These are phyloP conservation scores for Eupithecia tripunctaria DNA, from an alignment of 2,888 invertebrate genomes.

Conservation along the genomic window DNA sequence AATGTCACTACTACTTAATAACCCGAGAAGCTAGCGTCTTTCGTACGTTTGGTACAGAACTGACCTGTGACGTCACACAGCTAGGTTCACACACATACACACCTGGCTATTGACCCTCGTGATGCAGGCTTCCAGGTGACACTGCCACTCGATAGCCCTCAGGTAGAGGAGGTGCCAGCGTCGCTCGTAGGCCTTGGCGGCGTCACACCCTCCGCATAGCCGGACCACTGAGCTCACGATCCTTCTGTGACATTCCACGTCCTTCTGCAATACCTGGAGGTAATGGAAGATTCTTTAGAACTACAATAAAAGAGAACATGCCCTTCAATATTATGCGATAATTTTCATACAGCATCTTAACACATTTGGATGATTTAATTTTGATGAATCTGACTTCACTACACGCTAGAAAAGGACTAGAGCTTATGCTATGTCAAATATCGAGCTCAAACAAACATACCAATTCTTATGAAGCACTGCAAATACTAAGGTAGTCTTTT, in stretches of 20 bases:
- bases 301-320: neutral
- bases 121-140: conserved; percentile 92
- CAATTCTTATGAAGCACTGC: neutral
- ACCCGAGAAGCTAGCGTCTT: conserved; percentile 91
- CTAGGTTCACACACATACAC: neutral
- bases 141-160: conserved; percentile 96
- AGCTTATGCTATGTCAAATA: neutral
- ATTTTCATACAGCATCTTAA: neutral
- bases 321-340: neutral
- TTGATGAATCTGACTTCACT: neutral
- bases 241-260: conserved; percentile 96
- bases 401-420: neutral
- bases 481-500: neutral
- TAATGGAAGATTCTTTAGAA: neutral
- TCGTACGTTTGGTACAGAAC: conserved; percentile 56
- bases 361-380: neutral
- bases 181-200: conserved; percentile 90
- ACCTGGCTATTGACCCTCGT: conserved; percentile 86
- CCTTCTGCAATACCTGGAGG: conserved; percentile 93
- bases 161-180: conserved; percentile 96
- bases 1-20: neutral
- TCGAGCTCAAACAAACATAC: neutral
- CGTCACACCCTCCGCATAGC: conserved; percentile 88
- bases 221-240: conserved; percentile 91
- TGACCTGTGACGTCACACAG: neutral